Conservation (phyloP, 2,888 invertebrate genomes). For the Phaonia tiefii region DNA sequence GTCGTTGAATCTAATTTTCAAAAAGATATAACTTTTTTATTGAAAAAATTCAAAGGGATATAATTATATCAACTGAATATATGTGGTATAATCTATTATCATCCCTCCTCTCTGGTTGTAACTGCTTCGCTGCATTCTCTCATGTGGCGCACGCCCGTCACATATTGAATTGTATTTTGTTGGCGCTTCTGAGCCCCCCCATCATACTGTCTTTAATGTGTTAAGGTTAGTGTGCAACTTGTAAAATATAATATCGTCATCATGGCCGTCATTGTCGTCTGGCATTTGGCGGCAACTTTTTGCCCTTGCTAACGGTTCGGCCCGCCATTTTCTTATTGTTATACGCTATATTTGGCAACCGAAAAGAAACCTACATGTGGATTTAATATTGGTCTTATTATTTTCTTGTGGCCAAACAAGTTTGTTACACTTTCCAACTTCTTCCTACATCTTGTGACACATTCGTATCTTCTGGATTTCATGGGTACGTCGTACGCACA, state of each 20-base stretch:
- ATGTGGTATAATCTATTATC: no score
- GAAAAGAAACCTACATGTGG: neutral
- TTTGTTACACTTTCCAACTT: neutral
- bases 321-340: neutral
- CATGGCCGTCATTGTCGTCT: slow-evolving; percentile 22
- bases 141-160: slow-evolving; percentile 37
- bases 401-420: slow-evolving; percentile 38
- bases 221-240: slow-evolving; percentile 55
- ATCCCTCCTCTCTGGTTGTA: no score
- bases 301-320: neutral
- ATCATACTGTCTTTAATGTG: slow-evolving; percentile 8
- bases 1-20: no score
- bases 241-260: slow-evolving; percentile 49
- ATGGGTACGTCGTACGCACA: no score
- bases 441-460: neutral
- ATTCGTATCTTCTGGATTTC: no score
- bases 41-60: no score
- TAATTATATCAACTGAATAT: no score
- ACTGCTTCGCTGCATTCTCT: slow-evolving; percentile 4
- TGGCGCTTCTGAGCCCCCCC: neutral
- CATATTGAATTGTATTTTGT: slow-evolving; percentile 3
- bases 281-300: slow-evolving; percentile 50
- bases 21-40: no score
- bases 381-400: neutral
- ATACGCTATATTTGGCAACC: neutral